Percentiles rank a stretch among this genome's conserved stretches.
phyloP scores from a whole-genome alignment of 2,797 vertebrate species.

The Cichlasoma orientale region DNA sequence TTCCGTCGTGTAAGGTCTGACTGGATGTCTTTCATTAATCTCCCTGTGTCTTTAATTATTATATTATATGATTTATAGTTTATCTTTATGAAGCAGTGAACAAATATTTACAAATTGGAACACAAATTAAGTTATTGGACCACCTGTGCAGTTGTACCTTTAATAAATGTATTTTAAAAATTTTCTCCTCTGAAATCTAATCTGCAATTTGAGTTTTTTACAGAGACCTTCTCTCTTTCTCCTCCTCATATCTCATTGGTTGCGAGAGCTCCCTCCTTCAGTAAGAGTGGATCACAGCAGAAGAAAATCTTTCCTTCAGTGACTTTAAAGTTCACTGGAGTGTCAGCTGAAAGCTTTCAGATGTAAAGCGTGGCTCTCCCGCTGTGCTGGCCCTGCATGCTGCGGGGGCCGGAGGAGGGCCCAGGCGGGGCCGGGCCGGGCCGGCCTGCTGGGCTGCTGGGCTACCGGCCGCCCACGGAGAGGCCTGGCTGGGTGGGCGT shows the following conservation, averaged over 20 bases:
- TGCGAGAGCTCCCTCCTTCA: not conserved
- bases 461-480: constrained; percentile 62
- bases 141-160: not conserved
- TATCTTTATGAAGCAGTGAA: not conserved
- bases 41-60: not conserved
- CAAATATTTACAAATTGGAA: not conserved
- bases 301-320: not conserved
- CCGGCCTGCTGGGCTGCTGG: constrained; percentile 49
- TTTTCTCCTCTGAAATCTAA: not conserved
- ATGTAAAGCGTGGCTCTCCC: constrained; percentile 47
- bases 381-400: constrained; percentile 38
- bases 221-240: not conserved
- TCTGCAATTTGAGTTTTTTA: not conserved
- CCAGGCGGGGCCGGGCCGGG: constrained; percentile 40
- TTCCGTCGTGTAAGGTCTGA: not conserved
- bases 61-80: not conserved
- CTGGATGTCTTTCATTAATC: not conserved
- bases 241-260: constrained; percentile 1
- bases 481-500: constrained; percentile 72
- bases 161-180: no score
- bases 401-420: constrained; percentile 62
- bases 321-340: constrained; percentile 35
- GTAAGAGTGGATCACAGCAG: not conserved
- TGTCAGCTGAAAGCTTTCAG: constrained; percentile 41
- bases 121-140: not conserved